These are phyloP conservation scores for Scomber scombrus DNA, from an alignment of 2,113 vertebrate genomes.

Conservation along the genomic window DNA sequence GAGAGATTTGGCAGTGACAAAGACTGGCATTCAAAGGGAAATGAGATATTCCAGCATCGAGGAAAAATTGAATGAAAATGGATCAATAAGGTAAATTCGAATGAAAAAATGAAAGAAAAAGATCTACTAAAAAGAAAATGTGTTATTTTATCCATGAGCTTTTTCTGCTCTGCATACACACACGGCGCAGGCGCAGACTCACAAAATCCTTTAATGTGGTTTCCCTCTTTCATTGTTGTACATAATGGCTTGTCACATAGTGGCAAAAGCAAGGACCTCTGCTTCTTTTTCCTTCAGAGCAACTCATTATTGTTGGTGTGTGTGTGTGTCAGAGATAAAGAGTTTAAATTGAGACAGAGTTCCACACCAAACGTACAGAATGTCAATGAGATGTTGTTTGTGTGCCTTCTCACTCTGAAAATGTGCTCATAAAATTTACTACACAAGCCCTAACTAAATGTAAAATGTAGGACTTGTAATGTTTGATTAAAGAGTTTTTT, in stretches of 20 bases:
- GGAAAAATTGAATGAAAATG: no score
- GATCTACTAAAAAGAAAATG: neutral
- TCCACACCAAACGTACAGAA: slow-evolving; percentile 6
- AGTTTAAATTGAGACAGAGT: slow-evolving; percentile 3
- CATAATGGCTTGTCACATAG: slow-evolving; percentile 44
- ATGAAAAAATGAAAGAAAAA: neutral
- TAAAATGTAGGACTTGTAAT: neutral
- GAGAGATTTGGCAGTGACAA: no score
- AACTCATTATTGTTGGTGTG: slow-evolving; percentile 47
- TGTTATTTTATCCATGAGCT: no score
- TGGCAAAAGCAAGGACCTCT: slow-evolving; percentile 26
- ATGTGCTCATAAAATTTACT: neutral
- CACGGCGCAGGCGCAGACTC: neutral
- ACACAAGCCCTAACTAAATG: neutral
- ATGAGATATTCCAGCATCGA: no score
- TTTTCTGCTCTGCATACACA: neutral
- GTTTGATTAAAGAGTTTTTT: neutral
- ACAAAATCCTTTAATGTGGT: slow-evolving; percentile 13
- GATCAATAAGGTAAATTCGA: no score
- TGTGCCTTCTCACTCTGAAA: neutral
- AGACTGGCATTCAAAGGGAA: no score
- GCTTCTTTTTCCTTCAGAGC: slow-evolving; percentile 40
- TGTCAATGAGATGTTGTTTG: slow-evolving; percentile 6
- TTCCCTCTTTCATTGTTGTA: slow-evolving; percentile 25
- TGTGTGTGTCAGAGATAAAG: slow-evolving; percentile 15